Evolutionary conservation across 2,797 vertebrate species (phyloP).

Genomic region (Muraenolepis orangiensis): DNA sequence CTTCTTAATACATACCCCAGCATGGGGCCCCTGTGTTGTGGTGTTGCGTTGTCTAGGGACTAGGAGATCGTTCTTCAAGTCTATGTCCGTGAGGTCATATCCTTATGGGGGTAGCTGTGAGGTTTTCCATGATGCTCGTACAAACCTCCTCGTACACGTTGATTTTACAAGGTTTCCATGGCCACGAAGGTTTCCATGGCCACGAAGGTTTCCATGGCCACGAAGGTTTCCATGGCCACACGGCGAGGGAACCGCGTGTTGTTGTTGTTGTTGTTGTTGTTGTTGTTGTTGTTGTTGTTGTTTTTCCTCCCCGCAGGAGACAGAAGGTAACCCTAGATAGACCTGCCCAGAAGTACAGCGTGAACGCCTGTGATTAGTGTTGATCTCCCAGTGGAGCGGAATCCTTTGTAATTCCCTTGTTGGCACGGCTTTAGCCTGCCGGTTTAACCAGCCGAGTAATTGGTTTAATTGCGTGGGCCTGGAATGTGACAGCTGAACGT

Average conservation of each 20-base stretch:
- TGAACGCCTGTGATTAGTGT: not conserved
- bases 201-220: not conserved
- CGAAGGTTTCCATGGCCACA: not conserved
- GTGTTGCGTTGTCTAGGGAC: not conserved
- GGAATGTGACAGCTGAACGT: not conserved
- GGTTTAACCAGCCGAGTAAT: not conserved
- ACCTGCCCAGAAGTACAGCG: not conserved
- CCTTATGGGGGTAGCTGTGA: too few species aligned
- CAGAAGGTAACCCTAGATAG: not conserved
- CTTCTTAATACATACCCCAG: too few species aligned
- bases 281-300: too few species aligned
- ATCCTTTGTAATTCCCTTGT: too few species aligned
- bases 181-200: too few species aligned
- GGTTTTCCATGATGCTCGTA: not conserved
- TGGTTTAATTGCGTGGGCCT: not conserved
- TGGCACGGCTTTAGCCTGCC: too few species aligned
- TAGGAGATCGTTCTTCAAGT: not conserved
- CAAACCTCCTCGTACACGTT: not conserved
- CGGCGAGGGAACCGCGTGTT: not conserved
- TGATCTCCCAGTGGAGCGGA: too few species aligned
- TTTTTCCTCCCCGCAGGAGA: not conserved
- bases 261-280: too few species aligned
- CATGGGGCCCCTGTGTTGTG: not conserved
- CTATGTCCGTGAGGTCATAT: too few species aligned
- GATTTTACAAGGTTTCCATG: not conserved